These are phyloP conservation scores for Aphaenogaster floridana DNA, from an alignment of 1,140 invertebrate species.

Conservation along the genomic window DNA sequence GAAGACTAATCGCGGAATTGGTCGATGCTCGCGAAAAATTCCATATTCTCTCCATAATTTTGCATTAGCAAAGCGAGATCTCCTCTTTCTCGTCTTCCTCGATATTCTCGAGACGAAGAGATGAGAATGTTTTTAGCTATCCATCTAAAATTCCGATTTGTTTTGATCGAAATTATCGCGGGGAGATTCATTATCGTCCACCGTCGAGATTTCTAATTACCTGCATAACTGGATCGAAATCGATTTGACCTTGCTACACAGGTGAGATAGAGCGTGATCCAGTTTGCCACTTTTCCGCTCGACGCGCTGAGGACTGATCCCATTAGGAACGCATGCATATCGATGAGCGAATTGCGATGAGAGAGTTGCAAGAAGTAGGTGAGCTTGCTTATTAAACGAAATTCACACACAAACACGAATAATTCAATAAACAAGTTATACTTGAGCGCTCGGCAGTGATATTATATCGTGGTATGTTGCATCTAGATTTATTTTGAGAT, in stretches of 20 bases:
- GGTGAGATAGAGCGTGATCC: conserved; percentile 25
- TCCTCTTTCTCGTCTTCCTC: not conserved
- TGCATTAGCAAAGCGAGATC: not conserved
- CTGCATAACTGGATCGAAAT: conserved; percentile 18
- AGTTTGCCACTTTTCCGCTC: not conserved
- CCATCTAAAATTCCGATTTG: conserved; percentile 25
- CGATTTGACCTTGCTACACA: not conserved
- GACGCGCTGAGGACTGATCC: not conserved
- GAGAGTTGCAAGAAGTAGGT: not conserved
- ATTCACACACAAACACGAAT: conserved; percentile 29
- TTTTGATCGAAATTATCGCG: conserved; percentile 4
- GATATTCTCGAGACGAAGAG: not conserved
- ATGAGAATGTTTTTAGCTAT: not conserved
- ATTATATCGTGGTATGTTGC: not conserved
- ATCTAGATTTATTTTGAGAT: not conserved
- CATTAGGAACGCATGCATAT: conserved; percentile 29
- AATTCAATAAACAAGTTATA: conserved; percentile 37
- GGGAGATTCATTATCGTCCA: conserved; percentile 21
- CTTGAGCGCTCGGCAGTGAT: not conserved
- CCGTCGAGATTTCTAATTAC: conserved; percentile 19
- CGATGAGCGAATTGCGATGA: not conserved
- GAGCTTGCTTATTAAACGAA: conserved; percentile 31
- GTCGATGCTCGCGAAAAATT: not conserved
- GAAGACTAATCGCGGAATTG: not conserved
- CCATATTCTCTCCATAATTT: not conserved